Evolutionary conservation across 2,113 vertebrate species (phyloP).

Genomic region (Progne subis): DNA sequence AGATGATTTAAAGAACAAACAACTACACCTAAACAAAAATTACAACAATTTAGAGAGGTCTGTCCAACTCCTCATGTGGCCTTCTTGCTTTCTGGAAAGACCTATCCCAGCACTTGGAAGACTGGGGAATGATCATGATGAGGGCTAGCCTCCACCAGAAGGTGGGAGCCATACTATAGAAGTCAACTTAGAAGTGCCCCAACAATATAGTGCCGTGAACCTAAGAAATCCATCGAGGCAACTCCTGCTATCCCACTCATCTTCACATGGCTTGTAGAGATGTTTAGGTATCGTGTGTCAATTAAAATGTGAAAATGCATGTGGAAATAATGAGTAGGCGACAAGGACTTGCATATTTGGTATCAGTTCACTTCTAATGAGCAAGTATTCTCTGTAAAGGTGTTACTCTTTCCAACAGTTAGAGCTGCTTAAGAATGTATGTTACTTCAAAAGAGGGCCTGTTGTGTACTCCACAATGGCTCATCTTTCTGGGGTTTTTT

Average conservation of each 20-base stretch:
- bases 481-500: no score
- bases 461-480: not conserved
- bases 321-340: not conserved
- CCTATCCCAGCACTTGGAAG: not conserved
- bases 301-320: not conserved
- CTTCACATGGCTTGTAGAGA: not conserved
- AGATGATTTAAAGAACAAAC: not conserved
- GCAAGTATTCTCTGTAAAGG: not conserved
- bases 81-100: not conserved
- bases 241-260: not conserved
- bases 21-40: not conserved
- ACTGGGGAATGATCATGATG: not conserved
- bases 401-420: not conserved
- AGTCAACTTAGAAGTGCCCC: not conserved
- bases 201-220: not conserved
- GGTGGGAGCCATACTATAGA: not conserved
- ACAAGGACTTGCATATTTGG: not conserved
- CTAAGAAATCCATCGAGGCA: not conserved
- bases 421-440: not conserved
- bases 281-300: not conserved
- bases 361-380: not conserved
- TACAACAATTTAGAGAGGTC: not conserved
- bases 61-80: not conserved
- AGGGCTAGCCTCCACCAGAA: not conserved
- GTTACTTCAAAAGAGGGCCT: not conserved